phyloP scores from a whole-genome alignment of 2,113 vertebrate species.

The Pionites leucogaster region DNA sequence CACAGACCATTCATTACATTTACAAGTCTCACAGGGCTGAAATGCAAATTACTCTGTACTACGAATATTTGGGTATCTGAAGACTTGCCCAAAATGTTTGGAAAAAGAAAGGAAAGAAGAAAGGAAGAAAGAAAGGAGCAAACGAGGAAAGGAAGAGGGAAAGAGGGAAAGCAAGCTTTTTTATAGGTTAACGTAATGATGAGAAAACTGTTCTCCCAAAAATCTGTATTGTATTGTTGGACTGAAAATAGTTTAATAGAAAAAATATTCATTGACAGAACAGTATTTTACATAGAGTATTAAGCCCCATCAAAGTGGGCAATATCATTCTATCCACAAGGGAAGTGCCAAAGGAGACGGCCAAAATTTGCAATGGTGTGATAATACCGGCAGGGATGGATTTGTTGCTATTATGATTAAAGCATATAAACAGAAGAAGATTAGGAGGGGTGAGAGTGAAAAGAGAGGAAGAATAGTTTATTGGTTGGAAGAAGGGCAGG shows the following conservation, averaged over 20 bases:
- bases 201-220: slow-evolving; percentile 63
- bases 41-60: slow-evolving; percentile 59
- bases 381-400: slow-evolving; percentile 57
- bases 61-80: slow-evolving; percentile 53
- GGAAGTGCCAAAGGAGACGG: slow-evolving; percentile 18
- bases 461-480: slow-evolving; percentile 61
- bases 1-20: slow-evolving; percentile 53
- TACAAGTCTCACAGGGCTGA: slow-evolving; percentile 44
- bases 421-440: slow-evolving; percentile 66
- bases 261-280: slow-evolving; percentile 59
- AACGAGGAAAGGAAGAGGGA: not conserved
- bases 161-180: not conserved
- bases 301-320: slow-evolving; percentile 51
- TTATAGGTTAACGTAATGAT: slow-evolving; percentile 50
- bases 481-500: slow-evolving; percentile 66
- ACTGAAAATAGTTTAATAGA: slow-evolving; percentile 53
- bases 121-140: not conserved
- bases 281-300: slow-evolving; percentile 55
- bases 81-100: slow-evolving; percentile 1
- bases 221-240: slow-evolving; percentile 64
- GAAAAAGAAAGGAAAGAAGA: not conserved
- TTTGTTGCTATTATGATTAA: slow-evolving; percentile 72
- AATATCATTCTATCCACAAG: slow-evolving; percentile 49
- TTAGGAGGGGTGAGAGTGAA: slow-evolving; percentile 59
- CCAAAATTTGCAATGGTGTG: slow-evolving; percentile 60